A percentile compares a stretch with the other conserved stretches of the same genome.
phyloP scores from a whole-genome alignment of 2,888 invertebrate species.

The Epistrophe eligans region DNA sequence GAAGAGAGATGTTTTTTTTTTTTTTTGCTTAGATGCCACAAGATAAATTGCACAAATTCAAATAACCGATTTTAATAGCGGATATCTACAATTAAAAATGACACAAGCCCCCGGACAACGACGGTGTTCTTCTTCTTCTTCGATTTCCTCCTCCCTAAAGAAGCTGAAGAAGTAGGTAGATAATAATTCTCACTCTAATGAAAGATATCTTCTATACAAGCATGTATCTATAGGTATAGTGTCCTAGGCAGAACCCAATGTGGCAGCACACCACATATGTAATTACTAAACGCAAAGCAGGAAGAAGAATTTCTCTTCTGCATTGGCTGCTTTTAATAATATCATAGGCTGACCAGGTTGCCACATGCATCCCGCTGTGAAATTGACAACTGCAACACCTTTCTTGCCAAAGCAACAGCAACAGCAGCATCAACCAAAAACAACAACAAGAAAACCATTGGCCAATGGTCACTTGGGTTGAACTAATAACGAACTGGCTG shows the following conservation, averaged over 20 bases:
- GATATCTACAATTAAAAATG: slow-evolving; percentile 76
- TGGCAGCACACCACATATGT: slow-evolving; percentile 57
- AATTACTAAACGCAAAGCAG: slow-evolving; percentile 67
- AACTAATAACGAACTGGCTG: slow-evolving; percentile 73
- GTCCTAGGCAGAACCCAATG: slow-evolving; percentile 40
- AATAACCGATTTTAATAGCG: slow-evolving; percentile 75
- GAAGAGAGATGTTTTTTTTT: slow-evolving; percentile 49
- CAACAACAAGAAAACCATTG: slow-evolving; percentile 35
- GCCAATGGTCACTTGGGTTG: slow-evolving; percentile 71
- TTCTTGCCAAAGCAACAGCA: slow-evolving; percentile 34
- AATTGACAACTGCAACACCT: slow-evolving; percentile 76
- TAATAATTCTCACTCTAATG: slow-evolving; percentile 69
- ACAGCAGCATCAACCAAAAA: background rate
- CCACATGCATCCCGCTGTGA: slow-evolving; percentile 66
- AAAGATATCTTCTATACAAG: slow-evolving; percentile 52
- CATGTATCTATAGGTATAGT: background rate
- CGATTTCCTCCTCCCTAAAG: background rate
- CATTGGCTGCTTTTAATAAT: slow-evolving; percentile 56
- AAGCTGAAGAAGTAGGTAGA: slow-evolving; percentile 21
- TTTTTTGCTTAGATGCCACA: slow-evolving; percentile 47
- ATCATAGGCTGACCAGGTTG: slow-evolving; percentile 42
- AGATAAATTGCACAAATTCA: slow-evolving; percentile 74
- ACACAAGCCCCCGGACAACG: slow-evolving; percentile 62
- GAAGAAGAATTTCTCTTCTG: slow-evolving; percentile 52
- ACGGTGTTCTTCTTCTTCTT: slow-evolving; percentile 15